Base-by-base conservation (phyloP, 2,888 invertebrate species). In the Meta bourneti region DNA sequence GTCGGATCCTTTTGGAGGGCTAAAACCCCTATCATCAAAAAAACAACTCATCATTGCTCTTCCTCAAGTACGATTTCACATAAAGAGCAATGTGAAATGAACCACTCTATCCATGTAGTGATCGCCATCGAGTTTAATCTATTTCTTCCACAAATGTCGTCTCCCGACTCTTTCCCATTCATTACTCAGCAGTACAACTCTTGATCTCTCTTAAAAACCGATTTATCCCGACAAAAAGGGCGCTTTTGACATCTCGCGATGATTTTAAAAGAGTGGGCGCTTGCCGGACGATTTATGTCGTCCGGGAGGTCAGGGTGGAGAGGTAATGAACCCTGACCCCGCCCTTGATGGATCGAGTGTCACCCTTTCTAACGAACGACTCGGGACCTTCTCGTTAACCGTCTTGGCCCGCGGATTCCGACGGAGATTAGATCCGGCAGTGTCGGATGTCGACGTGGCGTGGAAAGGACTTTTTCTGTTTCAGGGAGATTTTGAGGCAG, bases 271-370 rank as follows among this genome's bases (percentile, higher is more conserved):
- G 49, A 48, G 89, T 84, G 84, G 84, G 77, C 49, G n/a, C 80
- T 88, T 89, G 89, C 89, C 79, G 90, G 90, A 86, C 90, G 86
- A 90, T 90, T 90, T 90, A 90, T 90, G 85, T 80, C 90, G 80
- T 85, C 85, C 85, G 74, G 90, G 80, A 80, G 90, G 90, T 90
- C 90, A 90, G 77, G 86, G 85, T 80, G 85, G 70, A 52, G 81
- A 91, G 91, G 87, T 91, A 91, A 91, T 91, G 91, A 91, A 91
- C 91, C 87, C 81, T 87, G 82, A 87, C 87, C 91, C 82, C 74
- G 19, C 49, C 75, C 90, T 89, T 89, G 90, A 90, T 85, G 85
- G 90, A 90, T 90, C 75, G 74, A 48, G 89, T 90, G 89, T 90
- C 89, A 78, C 54, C 79, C 54, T 77, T 51, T 80, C 75, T 84